These are phyloP conservation scores for Atta cephalotes DNA, from an alignment of 1,140 invertebrate genomes.

Conservation along the genomic window DNA sequence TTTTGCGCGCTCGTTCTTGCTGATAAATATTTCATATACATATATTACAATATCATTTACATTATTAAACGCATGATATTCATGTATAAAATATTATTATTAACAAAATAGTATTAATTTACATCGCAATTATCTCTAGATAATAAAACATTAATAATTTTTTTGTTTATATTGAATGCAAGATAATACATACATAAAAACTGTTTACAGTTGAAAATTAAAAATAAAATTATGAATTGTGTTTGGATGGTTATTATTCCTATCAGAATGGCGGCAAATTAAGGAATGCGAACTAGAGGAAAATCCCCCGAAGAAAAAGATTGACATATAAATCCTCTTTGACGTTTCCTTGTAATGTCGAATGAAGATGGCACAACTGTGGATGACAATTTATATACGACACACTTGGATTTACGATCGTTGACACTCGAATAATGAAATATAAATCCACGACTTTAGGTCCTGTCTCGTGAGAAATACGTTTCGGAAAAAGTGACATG, in stretches of 20 bases:
- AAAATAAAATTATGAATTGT: neutral
- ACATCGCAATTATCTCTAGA: neutral
- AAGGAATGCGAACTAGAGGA: neutral
- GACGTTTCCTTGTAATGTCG: neutral
- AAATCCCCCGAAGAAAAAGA: neutral
- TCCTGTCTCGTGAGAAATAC: constrained; percentile 26
- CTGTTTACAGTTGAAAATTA: neutral
- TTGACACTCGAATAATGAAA: constrained; percentile 58
- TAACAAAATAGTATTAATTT: neutral
- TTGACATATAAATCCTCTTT: constrained; percentile 22
- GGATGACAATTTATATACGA: constrained; percentile 54
- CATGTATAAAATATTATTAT: constrained; percentile 7
- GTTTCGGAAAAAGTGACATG: constrained; percentile 35
- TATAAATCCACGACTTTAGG: constrained; percentile 51
- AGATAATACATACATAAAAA: neutral
- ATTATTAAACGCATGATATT: neutral
- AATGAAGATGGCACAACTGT: constrained; percentile 45
- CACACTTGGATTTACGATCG: constrained; percentile 45
- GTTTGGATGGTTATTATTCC: neutral
- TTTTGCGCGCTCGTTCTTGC: neutral
- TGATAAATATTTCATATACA: constrained; percentile 22
- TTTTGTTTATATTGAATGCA: neutral
- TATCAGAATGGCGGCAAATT: neutral
- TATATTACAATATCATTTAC: constrained; percentile 12
- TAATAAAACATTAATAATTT: neutral